Evolutionary conservation across 2,797 vertebrate species (phyloP), one percentile per base, ranked within the genome.

Genomic region (Eulemur mongoz): DNA sequence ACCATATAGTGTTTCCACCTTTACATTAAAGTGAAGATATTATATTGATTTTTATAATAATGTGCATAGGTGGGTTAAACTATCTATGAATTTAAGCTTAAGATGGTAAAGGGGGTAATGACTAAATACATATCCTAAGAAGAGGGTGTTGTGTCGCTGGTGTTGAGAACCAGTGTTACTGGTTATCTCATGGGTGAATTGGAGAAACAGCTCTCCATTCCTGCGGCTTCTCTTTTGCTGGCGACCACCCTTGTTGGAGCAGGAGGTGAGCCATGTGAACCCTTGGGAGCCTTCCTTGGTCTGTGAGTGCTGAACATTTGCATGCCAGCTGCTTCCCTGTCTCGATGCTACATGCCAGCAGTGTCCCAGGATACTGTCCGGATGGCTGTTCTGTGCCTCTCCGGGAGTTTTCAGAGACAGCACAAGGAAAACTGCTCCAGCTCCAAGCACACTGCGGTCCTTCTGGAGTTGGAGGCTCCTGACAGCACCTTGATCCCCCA

Each of bases 311-410:
- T 1, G 20, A 27, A 9, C 5, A 7, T 65, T 23, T 35, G 50
- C 15, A 9, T 30, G 9, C 15, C 61, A 43, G 82, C n/a, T 3
- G 5, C n/a, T 95, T 69, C 88, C 32, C 23, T 22, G 11, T 61
- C 48, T 88, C 14, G 52, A 95, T 91, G 52, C 96, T 93, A 83
- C 96, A 89, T 86, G 94, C 38, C 94, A 91, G 96, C 86, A 95
- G 59, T 0, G 4, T 23, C 92, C 89, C 79, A 65, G 63, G 69
- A 80, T 59, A 91, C 40, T 4, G 43, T 7, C 32, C 8, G 18
- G 15, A 18, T 17, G 20, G 8, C 50, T 78, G 15, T 7, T 35
- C 32, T 7, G 9, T 22, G n/a, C 13, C 25, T 76, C 22, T 38
- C n/a, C 4, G 13, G 40, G 84, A 40, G 20, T 67, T 92, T 50